Percentiles rank a stretch among this genome's conserved stretches.
phyloP scores from a whole-genome alignment of 2,797 vertebrate species.

The Spheniscus humboldti region DNA sequence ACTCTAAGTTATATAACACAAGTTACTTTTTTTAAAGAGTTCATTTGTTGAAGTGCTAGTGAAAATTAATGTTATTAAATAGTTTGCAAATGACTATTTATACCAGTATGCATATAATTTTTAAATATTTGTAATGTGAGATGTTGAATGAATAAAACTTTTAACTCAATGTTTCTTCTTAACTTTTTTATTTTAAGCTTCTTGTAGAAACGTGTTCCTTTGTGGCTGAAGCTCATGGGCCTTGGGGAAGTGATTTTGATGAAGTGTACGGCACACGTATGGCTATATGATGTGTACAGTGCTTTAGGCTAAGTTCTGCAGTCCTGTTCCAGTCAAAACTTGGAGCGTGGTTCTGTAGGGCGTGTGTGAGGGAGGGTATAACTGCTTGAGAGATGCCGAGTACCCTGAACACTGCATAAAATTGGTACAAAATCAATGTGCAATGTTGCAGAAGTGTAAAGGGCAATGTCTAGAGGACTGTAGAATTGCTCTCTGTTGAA shows the following conservation, averaged over 20 bases:
- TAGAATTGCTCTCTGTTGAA: neutral
- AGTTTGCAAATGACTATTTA: constrained; percentile 99
- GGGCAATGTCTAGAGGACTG: neutral
- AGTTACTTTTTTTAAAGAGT: constrained; percentile 98
- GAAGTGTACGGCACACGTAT: neutral
- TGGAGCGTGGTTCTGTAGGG: neutral
- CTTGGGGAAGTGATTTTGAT: neutral
- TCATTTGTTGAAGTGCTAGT: constrained; percentile 99
- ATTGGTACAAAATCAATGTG: too few species aligned
- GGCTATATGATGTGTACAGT: neutral
- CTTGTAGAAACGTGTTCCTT: neutral
- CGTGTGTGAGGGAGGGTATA: neutral
- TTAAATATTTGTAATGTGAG: constrained; percentile 99
- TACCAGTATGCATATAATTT: constrained; percentile 99
- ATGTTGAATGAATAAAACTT: constrained; percentile 99
- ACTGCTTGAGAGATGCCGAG: neutral
- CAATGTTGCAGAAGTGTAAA: neutral
- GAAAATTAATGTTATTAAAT: constrained; percentile 99
- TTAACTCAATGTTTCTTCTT: constrained; percentile 83
- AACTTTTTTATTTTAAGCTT: constrained; percentile 61
- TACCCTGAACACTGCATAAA: neutral
- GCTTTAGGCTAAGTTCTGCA: neutral
- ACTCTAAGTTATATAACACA: constrained; percentile 98
- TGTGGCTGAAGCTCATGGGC: neutral
- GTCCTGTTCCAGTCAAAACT: neutral